Evolutionary conservation across 1,140 invertebrate genomes (phyloP).

Genomic region (Lepidostoma basale): DNA sequence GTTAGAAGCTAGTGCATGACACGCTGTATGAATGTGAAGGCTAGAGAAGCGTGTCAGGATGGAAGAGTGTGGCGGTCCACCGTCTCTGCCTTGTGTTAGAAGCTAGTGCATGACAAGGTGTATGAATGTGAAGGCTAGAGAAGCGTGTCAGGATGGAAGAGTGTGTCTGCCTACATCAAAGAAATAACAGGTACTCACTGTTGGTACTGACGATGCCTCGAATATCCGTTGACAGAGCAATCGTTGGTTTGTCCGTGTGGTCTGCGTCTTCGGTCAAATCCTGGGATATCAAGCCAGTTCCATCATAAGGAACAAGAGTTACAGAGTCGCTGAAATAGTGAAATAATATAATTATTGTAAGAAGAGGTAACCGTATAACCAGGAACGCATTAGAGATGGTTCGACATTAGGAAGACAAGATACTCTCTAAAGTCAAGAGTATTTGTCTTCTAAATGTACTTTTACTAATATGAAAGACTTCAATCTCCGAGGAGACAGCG

Average conservation of each 20-base stretch:
- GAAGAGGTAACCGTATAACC: not conserved
- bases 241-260: not conserved
- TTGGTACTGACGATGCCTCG: not conserved
- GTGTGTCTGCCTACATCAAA: not conserved
- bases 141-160: too few species aligned
- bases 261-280: not conserved
- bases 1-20: too few species aligned
- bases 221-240: not conserved
- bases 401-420: too few species aligned
- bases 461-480: not conserved
- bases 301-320: not conserved
- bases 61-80: too few species aligned
- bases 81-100: too few species aligned
- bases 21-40: too few species aligned
- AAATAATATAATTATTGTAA: not conserved
- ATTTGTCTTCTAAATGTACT: not conserved
- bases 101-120: not conserved
- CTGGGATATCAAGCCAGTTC: not conserved
- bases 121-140: too few species aligned
- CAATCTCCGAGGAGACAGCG: too few species aligned
- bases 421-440: too few species aligned
- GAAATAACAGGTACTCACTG: not conserved
- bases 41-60: too few species aligned
- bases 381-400: not conserved
- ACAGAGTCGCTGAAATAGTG: not conserved